Percentiles rank a stretch among this genome's conserved stretches.
Evolutionary conservation across 2,888 invertebrate species (phyloP).

Genomic region (Dynastes grantii): DNA sequence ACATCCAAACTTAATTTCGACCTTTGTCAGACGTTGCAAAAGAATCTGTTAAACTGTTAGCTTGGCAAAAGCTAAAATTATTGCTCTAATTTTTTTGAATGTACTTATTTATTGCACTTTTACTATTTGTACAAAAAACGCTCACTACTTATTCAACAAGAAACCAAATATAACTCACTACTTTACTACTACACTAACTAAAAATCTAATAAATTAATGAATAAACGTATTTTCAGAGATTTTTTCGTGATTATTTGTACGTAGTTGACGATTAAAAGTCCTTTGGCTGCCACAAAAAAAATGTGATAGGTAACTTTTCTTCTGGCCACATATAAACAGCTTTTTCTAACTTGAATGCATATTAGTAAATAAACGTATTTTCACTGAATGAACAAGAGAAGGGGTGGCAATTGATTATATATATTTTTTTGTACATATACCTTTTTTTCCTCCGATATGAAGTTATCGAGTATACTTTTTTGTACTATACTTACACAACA

Average conservation of each 20-base stretch:
- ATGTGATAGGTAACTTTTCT: slow-evolving; percentile 36
- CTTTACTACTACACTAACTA: not conserved
- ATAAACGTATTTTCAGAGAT: slow-evolving; percentile 35
- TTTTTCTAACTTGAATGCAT: slow-evolving; percentile 15
- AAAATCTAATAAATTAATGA: slow-evolving; percentile 22
- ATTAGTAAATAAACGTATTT: not conserved
- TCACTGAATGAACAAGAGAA: slow-evolving; percentile 47
- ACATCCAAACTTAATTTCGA: too few relatives aligned
- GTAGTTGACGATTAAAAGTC: slow-evolving; percentile 35
- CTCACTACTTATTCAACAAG: slow-evolving; percentile 16
- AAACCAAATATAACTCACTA: slow-evolving; percentile 1
- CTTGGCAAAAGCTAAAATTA: too few relatives aligned
- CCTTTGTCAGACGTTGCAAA: too few relatives aligned
- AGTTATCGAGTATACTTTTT: slow-evolving; percentile 9
- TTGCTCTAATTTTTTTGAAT: too few relatives aligned
- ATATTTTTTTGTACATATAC: slow-evolving; percentile 44
- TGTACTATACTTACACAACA: slow-evolving; percentile 27
- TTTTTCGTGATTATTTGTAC: slow-evolving; percentile 37
- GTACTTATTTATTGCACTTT: slow-evolving; percentile 21
- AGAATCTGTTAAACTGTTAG: too few relatives aligned
- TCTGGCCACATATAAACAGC: slow-evolving; percentile 22
- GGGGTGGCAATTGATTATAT: slow-evolving; percentile 59
- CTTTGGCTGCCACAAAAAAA: slow-evolving; percentile 43
- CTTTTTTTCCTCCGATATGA: slow-evolving; percentile 8
- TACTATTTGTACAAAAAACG: not conserved